phyloP scores from a whole-genome alignment of 2,797 vertebrate species.

The Nothura maculosa region DNA sequence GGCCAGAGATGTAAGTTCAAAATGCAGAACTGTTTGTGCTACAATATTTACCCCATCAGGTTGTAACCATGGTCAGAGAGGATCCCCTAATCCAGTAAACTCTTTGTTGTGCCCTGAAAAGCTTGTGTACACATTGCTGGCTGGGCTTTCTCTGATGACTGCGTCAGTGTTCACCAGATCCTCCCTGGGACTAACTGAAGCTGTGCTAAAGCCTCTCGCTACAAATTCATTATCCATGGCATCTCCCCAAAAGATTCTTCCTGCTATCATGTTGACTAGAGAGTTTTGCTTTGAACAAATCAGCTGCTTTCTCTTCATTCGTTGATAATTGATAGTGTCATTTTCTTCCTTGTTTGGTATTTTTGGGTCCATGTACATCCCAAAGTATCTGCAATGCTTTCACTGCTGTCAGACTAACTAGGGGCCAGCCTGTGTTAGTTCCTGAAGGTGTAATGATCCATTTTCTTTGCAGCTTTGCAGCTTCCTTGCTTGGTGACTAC shows the following conservation, averaged over 20 bases:
- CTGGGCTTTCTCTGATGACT: not conserved
- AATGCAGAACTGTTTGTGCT: not conserved
- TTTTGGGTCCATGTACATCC: not conserved
- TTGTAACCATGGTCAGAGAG: not conserved
- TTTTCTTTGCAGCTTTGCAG: constrained; percentile 33
- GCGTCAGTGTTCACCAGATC: not conserved
- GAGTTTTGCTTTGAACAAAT: not conserved
- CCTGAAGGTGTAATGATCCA: not conserved
- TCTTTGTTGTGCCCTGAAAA: not conserved
- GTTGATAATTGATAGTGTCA: not conserved
- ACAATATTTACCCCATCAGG: not conserved
- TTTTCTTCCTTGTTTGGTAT: not conserved
- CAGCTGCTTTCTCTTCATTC: constrained; percentile 5
- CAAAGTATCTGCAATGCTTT: not conserved
- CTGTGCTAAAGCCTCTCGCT: not conserved
- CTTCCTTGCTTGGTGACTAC: constrained; percentile 50
- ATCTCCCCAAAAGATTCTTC: not conserved
- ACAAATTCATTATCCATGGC: not conserved
- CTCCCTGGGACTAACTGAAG: not conserved
- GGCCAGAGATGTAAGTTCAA: not conserved
- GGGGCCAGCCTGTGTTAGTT: not conserved
- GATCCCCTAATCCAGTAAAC: not conserved
- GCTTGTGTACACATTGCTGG: not conserved
- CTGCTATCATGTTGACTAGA: not conserved
- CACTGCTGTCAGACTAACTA: not conserved